Base-by-base conservation (phyloP, 2,888 invertebrate species). In the Polydrusus tereticollis region DNA sequence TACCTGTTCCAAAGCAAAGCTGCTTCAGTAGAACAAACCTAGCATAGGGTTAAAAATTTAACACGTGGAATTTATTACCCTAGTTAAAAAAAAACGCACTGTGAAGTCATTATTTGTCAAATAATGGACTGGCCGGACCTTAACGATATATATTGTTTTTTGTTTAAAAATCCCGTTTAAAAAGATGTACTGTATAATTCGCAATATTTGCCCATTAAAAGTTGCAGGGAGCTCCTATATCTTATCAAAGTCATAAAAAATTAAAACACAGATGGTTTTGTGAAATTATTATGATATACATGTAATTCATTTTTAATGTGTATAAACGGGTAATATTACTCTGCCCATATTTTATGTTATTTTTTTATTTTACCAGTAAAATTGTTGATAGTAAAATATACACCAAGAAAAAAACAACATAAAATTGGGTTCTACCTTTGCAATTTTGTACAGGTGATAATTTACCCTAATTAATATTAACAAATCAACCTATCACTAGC, bases 201-300 rank as follows among this genome's bases (percentile, higher is more conserved):
- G n/a, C n/a, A n/a, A n/a, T n/a, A n/a, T n/a, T n/a, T 47, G 5
- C 2, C 10, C 12, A 12, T 20, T 20, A 47, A 47, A 10, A 47
- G 47, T 47, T 3, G 12, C 1, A 47, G 1, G 21, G 0, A 12
- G 47, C 21, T 12, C 1, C n/a, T 21, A n/a, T 41, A 14, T 41
- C 16, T 41, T 6, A 41, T n/a, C n/a, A 47, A 23, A 29, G 26
- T 7, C 5, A 29, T 29, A 47, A 33, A 43, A 29, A 67, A 67
- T 67, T 47, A 67, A 67, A 67, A 67, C 67, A 67, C 67, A 43
- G 45, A 58, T 66, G 45, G 16, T 58, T 67, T 67, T 47, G 20
- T 23, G 59, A 36, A 26, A 47, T 67, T 67, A 47, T 67, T 67
- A 67, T 67, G 33, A 43, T 41, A 43, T 57, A 65, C 66, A 64